phyloP scores from a whole-genome alignment of 1,140 invertebrate genomes.

The Halyomorpha halys region DNA sequence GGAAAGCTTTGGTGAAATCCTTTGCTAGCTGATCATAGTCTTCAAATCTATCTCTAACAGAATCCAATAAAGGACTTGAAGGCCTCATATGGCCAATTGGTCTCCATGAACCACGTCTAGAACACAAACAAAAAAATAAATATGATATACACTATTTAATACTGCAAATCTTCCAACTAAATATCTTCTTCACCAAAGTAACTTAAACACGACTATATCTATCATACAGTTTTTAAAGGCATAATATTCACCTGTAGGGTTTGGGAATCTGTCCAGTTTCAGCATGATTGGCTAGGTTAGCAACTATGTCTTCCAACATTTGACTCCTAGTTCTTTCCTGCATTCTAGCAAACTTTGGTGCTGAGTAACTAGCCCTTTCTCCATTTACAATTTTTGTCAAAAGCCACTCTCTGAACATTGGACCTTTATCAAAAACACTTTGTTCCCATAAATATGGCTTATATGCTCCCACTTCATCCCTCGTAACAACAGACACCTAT shows the following conservation, averaged over 20 bases:
- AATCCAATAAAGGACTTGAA: slow-evolving; percentile 82
- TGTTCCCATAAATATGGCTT: slow-evolving; percentile 28
- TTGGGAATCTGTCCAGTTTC: slow-evolving; percentile 93
- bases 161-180: too few species aligned
- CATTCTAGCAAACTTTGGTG: slow-evolving; percentile 92
- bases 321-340: slow-evolving; percentile 78
- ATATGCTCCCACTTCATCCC: slow-evolving; percentile 85
- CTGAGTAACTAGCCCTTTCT: slow-evolving; percentile 90
- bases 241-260: slow-evolving; percentile 66
- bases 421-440: slow-evolving; percentile 56
- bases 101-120: slow-evolving; percentile 74
- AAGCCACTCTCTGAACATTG: slow-evolving; percentile 85
- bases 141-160: too few species aligned
- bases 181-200: too few species aligned
- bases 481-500: slow-evolving; percentile 75
- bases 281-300: slow-evolving; percentile 85
- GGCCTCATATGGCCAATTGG: slow-evolving; percentile 91
- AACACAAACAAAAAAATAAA: slow-evolving; percentile 23
- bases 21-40: slow-evolving; percentile 88
- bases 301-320: slow-evolving; percentile 90
- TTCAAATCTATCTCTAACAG: slow-evolving; percentile 83
- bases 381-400: slow-evolving; percentile 96
- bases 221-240: too few species aligned
- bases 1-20: slow-evolving; percentile 80
- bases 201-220: too few species aligned